A percentile compares a stretch with the other conserved stretches of the same genome.
phyloP scores from a whole-genome alignment of 2,888 invertebrate genomes.

The Azorinus chamasolen region DNA sequence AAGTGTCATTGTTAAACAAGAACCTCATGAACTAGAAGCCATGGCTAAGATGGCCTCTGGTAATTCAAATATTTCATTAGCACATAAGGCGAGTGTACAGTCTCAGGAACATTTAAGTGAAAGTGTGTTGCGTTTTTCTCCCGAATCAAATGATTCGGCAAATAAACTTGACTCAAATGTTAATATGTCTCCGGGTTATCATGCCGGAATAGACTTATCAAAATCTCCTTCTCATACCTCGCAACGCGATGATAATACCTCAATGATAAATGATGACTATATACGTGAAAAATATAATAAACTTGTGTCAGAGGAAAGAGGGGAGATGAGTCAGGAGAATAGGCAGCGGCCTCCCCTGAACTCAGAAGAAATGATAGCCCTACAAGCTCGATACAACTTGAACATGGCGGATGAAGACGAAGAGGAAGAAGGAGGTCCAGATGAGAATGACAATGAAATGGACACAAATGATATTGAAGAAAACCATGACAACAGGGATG shows the following conservation, averaged over 20 bases:
- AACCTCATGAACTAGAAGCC: constrained; percentile 67
- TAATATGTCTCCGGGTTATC: constrained; percentile 54
- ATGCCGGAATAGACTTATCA: constrained; percentile 56
- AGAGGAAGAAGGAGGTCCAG: constrained; percentile 25
- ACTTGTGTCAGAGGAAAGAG: constrained; percentile 28
- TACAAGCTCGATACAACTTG: background rate
- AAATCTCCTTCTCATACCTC: constrained; percentile 69
- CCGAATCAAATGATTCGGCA: constrained; percentile 58
- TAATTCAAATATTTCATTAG: constrained; percentile 22
- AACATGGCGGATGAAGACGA: constrained; percentile 2
- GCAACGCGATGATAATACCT: constrained; percentile 58
- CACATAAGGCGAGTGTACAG: constrained; percentile 44
- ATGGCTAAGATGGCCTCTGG: constrained; percentile 38
- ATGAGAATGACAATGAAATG: constrained; percentile 22
- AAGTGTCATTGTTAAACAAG: constrained; percentile 73
- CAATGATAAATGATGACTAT: constrained; percentile 59
- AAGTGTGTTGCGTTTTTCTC: constrained; percentile 54
- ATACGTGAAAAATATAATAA: constrained; percentile 51
- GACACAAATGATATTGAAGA: constrained; percentile 18
- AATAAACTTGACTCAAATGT: constrained; percentile 48
- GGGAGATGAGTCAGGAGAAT: constrained; percentile 19
- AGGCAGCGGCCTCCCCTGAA: constrained; percentile 9
- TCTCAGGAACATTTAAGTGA: constrained; percentile 57
- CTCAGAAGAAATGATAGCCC: background rate
- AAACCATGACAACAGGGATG: constrained; percentile 8